A percentile compares a stretch with the other conserved stretches of the same genome.
Evolutionary conservation across 2,888 invertebrate species (phyloP).

Genomic region (Prostheceraeus crozeri): DNA sequence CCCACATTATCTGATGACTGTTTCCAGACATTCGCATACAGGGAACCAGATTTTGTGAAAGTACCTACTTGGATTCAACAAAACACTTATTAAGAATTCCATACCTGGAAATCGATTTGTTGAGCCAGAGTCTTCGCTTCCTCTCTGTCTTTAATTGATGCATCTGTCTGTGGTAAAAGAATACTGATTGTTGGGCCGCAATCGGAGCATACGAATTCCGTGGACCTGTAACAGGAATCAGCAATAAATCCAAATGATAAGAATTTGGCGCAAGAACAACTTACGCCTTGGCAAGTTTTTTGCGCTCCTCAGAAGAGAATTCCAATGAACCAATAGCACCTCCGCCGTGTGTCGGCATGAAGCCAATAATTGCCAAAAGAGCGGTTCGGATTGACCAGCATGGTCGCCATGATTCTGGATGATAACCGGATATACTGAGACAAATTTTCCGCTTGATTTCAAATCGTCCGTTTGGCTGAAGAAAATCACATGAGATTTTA

Average conservation of each 20-base stretch:
- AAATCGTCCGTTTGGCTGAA: slow-evolving; percentile 81
- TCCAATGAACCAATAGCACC: slow-evolving; percentile 85
- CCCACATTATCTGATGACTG: no score
- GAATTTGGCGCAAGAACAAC: slow-evolving; percentile 13
- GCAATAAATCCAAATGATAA: neutral
- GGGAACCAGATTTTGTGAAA: no score
- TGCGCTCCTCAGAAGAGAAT: slow-evolving; percentile 75
- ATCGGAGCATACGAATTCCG: slow-evolving; percentile 63
- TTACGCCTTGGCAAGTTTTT: slow-evolving; percentile 62
- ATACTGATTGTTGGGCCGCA: slow-evolving; percentile 64
- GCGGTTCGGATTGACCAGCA: slow-evolving; percentile 92
- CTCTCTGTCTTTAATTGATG: slow-evolving; percentile 48
- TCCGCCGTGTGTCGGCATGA: slow-evolving; percentile 81
- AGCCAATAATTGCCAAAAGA: slow-evolving; percentile 76
- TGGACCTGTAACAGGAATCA: slow-evolving; percentile 58
- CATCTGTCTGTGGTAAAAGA: slow-evolving; percentile 55
- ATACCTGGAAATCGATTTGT: slow-evolving; percentile 47
- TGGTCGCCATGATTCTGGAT: slow-evolving; percentile 96
- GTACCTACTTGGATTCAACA: no score
- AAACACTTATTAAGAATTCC: no score
- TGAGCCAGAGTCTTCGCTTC: slow-evolving; percentile 57
- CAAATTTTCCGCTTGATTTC: slow-evolving; percentile 88
- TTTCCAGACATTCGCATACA: no score
- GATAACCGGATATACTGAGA: slow-evolving; percentile 84
- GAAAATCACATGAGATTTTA: no score